Conservation (phyloP, 1,140 invertebrate genomes). For the Bactericera cockerelli region DNA sequence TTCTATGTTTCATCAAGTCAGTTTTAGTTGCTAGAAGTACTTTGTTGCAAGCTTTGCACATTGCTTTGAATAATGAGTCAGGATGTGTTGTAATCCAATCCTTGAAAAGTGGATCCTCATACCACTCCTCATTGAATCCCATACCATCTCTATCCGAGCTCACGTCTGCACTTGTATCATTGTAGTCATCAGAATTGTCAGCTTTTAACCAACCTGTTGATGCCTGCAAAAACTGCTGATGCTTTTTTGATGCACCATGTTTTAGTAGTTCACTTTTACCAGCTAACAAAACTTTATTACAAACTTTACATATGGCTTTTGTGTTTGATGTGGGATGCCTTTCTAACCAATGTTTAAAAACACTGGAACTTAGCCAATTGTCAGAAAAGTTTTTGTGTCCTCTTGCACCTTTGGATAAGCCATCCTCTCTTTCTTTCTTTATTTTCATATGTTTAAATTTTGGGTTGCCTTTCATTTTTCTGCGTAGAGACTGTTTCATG, state of each 20-base stretch:
- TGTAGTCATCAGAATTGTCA: conserved; percentile 12
- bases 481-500: background rate
- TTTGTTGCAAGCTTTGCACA: conserved; percentile 20
- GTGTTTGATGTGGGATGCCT: conserved; percentile 21
- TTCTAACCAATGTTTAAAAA: conserved; percentile 24
- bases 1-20: background rate
- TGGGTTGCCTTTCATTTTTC: background rate
- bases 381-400: conserved; percentile 9
- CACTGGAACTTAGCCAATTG: conserved; percentile 21
- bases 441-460: background rate
- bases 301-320: conserved; percentile 23
- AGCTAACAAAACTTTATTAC: conserved; percentile 23
- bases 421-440: background rate
- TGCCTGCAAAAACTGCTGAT: conserved; percentile 19
- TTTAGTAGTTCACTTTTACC: conserved; percentile 27
- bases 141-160: conserved; percentile 10
- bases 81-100: conserved; percentile 18
- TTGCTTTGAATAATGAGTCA: conserved; percentile 19
- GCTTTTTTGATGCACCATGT: conserved; percentile 25
- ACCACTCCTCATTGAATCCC: conserved; percentile 18
- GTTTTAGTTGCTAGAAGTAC: conserved; percentile 17
- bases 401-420: background rate
- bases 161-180: conserved; percentile 11
- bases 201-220: conserved; percentile 8
- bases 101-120: conserved; percentile 19